Evolutionary conservation across 2,797 vertebrate species (phyloP).

Genomic region (Esox masquinongy): DNA sequence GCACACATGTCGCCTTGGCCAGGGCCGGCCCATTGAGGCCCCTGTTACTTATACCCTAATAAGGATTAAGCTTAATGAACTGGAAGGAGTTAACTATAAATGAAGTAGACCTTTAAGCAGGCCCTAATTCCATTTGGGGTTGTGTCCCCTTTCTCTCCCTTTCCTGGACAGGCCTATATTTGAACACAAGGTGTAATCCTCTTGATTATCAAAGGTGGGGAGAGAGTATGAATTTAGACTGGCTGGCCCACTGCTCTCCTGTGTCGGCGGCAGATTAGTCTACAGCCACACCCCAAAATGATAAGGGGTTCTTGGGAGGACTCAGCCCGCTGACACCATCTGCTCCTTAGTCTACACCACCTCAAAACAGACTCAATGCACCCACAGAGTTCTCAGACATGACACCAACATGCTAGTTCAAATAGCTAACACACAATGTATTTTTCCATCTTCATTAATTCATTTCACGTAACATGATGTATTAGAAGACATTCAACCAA

Average conservation of each 20-base stretch:
- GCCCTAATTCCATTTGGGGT: constrained; percentile 89
- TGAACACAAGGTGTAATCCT: constrained; percentile 96
- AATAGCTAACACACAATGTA: constrained; percentile 27
- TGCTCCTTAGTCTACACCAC: constrained; percentile 63
- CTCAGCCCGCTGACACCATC: constrained; percentile 74
- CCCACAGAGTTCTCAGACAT: not conserved
- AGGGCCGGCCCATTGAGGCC: constrained; percentile 81
- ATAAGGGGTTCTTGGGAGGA: constrained; percentile 63
- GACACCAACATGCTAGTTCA: not conserved
- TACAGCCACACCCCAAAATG: constrained; percentile 53
- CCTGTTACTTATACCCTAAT: constrained; percentile 85
- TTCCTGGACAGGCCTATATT: constrained; percentile 80
- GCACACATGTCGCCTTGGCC: constrained; percentile 84
- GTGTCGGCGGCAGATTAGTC: constrained; percentile 77
- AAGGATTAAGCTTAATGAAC: constrained; percentile 98
- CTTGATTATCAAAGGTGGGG: constrained; percentile 96
- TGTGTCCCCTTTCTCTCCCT: constrained; percentile 71
- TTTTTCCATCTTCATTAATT: constrained; percentile 48
- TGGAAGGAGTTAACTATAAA: constrained; percentile 98
- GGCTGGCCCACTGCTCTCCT: constrained; percentile 67
- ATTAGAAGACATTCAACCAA: constrained; percentile 45
- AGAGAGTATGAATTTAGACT: constrained; percentile 94
- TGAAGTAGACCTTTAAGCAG: constrained; percentile 85
- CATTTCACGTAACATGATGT: constrained; percentile 31
- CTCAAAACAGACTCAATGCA: constrained; percentile 47